phyloP scores from a whole-genome alignment of 1,140 invertebrate species.

The Halictus rubicundus region DNA sequence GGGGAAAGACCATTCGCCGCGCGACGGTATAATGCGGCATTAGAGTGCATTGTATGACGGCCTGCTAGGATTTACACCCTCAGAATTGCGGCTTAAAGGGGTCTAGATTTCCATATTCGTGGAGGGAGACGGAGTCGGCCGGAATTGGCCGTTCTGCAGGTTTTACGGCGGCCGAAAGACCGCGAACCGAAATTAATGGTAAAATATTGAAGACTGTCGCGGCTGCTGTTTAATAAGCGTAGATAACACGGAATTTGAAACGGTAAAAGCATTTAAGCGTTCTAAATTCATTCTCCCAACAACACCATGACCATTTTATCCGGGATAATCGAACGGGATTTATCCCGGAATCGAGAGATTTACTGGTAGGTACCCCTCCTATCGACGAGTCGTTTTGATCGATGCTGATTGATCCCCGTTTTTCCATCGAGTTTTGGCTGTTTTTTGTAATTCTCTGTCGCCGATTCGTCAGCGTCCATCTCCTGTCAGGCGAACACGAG shows the following conservation, averaged over 20 bases:
- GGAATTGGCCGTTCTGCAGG: neutral
- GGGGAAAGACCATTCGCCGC: conserved; percentile 15
- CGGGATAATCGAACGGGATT: neutral
- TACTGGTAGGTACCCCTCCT: neutral
- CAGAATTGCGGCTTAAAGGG: conserved; percentile 56
- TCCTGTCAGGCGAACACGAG: neutral
- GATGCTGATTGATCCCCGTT: neutral
- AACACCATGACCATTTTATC: neutral
- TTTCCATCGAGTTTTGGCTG: neutral
- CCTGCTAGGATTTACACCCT: conserved; percentile 54
- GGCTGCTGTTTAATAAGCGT: too few relatives aligned
- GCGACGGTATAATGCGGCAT: conserved; percentile 55
- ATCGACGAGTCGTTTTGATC: neutral
- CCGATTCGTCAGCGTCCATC: neutral
- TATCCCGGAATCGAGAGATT: neutral
- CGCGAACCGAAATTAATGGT: neutral
- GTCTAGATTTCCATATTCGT: conserved; percentile 54
- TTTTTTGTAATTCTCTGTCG: neutral
- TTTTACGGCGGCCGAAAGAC: neutral
- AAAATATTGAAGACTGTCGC: too few relatives aligned
- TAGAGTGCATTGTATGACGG: conserved; percentile 57
- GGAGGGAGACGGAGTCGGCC: neutral
- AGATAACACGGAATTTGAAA: too few relatives aligned
- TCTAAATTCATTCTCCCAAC: too few relatives aligned
- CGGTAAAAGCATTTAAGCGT: too few relatives aligned